Evolutionary conservation across 2,888 invertebrate species (phyloP).

Genomic region (Eristalinus sepulchralis): DNA sequence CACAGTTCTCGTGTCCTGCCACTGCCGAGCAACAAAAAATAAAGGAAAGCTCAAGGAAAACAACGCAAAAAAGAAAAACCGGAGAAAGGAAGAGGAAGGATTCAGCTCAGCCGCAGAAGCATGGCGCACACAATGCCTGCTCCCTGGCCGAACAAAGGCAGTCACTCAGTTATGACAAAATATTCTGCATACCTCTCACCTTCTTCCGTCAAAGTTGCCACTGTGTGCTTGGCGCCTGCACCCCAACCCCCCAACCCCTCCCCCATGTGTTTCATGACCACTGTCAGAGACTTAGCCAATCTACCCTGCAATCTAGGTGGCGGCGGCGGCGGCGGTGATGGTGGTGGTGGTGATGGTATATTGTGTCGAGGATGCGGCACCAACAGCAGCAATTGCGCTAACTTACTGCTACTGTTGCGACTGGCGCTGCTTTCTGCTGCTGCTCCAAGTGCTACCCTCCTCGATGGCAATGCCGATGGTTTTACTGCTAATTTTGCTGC

Average conservation of each 20-base stretch:
- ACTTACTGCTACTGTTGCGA: constrained; percentile 56
- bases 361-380: constrained; percentile 64
- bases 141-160: constrained; percentile 58
- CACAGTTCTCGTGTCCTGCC: neutral
- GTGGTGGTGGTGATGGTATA: neutral
- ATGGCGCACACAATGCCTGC: constrained; percentile 65
- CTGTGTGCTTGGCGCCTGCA: neutral
- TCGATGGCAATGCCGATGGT: constrained; percentile 37
- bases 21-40: neutral
- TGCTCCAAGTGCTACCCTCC: neutral
- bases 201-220: constrained; percentile 59
- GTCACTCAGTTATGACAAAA: constrained; percentile 69
- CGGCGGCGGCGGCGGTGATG: neutral
- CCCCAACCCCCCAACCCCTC: neutral
- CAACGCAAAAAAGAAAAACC: neutral
- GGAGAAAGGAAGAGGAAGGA: neutral
- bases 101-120: constrained; percentile 39
- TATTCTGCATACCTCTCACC: constrained; percentile 62
- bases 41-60: constrained; percentile 7
- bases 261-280: constrained; percentile 57
- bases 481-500: constrained; percentile 67
- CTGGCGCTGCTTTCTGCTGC: neutral
- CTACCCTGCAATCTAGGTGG: constrained; percentile 37
- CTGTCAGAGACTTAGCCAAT: constrained; percentile 63
- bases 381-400: constrained; percentile 57